Evolutionary conservation across 1,140 invertebrate species (phyloP), one percentile per base, ranked within the genome.

Genomic region (Drosophila neocordata): DNA sequence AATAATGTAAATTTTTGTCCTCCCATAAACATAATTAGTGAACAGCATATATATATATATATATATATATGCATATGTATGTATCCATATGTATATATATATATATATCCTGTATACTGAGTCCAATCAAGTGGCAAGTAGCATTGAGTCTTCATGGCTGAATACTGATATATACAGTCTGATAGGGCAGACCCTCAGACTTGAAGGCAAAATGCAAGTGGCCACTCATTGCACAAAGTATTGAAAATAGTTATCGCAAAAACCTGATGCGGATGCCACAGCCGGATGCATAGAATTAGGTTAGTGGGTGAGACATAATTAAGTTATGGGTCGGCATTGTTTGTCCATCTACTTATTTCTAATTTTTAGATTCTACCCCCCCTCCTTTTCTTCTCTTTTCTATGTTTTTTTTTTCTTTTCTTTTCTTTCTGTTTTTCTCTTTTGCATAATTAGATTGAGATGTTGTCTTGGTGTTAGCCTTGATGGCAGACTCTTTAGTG

Each of bases 301-400:
- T 87, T 87, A 87, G 79, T 87, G 83, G 83, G 83, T 88, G 76
- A 87, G 79, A 83, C 84, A 82, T 82, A 83, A 87, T 87, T 87
- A 87, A 83, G 75, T 88, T 82, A 88, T 87, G 72, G 73, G 78
- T 77, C 77, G 71, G 83, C 77, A 70, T 66, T 76, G 66, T 77
- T 65, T 62, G 55, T 63, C 13, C 31, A 38, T 57, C 55, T 57
- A 31, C 41, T 48, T 48, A 48, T 20, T 48, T 48, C 41, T 48
- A 15, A 48, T 48, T 48, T 20, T 11, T 58, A 4, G 27, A 6
- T 31, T 31, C 7, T 3, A 31, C 22, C n/a, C n/a, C n/a, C n/a
- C n/a, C n/a, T 60, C 44, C n/a, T 9, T 34, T 48, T 52, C 51
- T 64, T 18, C 38, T 22, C 0, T n/a, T 20, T 31, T 31, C 12